Evolutionary conservation across 2,797 vertebrate genomes (phyloP).

Genomic region (Apodemus agrarius): DNA sequence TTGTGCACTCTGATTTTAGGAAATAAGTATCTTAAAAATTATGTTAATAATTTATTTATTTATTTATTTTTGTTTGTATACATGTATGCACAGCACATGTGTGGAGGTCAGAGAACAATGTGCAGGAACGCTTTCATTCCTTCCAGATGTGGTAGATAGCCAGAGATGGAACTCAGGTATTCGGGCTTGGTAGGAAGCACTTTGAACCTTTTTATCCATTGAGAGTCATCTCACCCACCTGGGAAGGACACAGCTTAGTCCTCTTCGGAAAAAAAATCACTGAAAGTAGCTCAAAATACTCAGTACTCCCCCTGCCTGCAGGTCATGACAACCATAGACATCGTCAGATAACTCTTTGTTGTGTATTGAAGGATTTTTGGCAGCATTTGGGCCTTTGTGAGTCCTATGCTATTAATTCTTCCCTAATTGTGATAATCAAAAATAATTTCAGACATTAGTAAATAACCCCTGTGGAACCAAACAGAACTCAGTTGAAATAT

Average conservation of each 20-base stretch:
- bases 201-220: not conserved
- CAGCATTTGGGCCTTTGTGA: not conserved
- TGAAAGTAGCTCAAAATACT: slow-evolving; percentile 13
- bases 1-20: not conserved
- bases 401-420: not conserved
- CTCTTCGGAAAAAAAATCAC: not conserved
- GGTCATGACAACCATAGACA: not conserved
- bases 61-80: not conserved
- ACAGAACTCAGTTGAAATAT: not conserved
- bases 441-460: not conserved
- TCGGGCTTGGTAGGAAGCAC: not conserved
- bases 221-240: not conserved
- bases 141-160: not conserved
- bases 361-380: not conserved
- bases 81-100: too few species aligned
- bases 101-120: not conserved
- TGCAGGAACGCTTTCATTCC: not conserved
- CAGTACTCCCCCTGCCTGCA: not conserved
- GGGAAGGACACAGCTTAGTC: not conserved
- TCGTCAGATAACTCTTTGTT: not conserved
- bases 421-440: not conserved
- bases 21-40: not conserved
- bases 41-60: not conserved
- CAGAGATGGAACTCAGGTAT: not conserved
- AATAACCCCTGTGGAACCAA: not conserved